Base-by-base conservation (phyloP, 2,888 invertebrate species). In the Hemithea aestivaria region DNA sequence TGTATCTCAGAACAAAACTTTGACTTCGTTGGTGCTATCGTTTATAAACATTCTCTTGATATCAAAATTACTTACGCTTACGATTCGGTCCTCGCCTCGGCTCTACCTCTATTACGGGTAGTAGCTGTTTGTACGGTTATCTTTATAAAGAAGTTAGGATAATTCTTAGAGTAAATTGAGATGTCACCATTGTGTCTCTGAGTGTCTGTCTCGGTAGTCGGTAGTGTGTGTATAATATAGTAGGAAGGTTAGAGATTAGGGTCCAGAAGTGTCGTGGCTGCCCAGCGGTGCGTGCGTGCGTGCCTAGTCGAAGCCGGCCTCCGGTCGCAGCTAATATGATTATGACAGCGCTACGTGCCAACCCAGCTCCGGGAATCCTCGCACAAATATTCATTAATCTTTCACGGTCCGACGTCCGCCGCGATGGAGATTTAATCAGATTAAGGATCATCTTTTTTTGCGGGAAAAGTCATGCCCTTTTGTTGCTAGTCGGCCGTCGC, bases 361-460 rank as follows among this genome's bases (percentile, higher is more conserved):
- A 68, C 79, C 79, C 77, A 72, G 73, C 81, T 71, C 73, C 78
- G 79, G 80, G 82, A 84, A 77, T 85, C 83, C 82, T 81, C 81
- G 74, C 84, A 83, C 85, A 85, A 85, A 85, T 83, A 85, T 84
- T 87, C 87, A 87, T 87, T 87, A 87, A 87, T 87, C 87, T 87
- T 87, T 84, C 84, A 87, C 85, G 84, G 83, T 74, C 84, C 79
- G 85, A 85, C 87, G 83, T 87, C 83, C 76, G 75, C 82, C 72
- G 73, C 83, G 83, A 87, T 87, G 87, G 87, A 84, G 85, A 85
- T 87, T 87, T 87, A 87, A 87, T 85, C 85, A 84, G 87, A 85
- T 87, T 87, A 87, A 84, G 87, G 87, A 84, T 87, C 85, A 85
- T 85, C 83, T 85, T 87, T 85, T 87, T 87, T 85, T 81, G 81